Percentiles rank a stretch among this genome's conserved stretches.
These are phyloP conservation scores for Ellobium chinense DNA, from an alignment of 2,888 invertebrate species.

Conservation along the genomic window DNA sequence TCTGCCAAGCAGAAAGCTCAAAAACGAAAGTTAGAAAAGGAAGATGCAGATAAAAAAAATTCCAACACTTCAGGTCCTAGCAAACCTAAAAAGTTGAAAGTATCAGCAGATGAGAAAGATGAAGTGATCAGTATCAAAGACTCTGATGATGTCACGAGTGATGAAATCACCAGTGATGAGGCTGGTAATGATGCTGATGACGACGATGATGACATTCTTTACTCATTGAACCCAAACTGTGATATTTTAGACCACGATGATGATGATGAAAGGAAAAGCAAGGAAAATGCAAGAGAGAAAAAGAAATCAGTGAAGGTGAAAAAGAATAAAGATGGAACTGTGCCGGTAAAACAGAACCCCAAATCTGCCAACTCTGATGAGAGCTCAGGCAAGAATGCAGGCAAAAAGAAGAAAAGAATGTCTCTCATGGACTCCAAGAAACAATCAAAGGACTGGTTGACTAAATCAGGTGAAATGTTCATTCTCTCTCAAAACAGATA, in stretches of 20 bases:
- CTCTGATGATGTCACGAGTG: neutral
- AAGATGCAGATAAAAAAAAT: neutral
- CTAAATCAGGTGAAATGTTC: slow-evolving; percentile 51
- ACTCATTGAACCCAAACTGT: slow-evolving; percentile 55
- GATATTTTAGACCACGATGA: slow-evolving; percentile 23
- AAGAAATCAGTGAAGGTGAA: neutral
- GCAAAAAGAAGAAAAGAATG: slow-evolving; percentile 38
- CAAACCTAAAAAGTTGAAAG: slow-evolving; percentile 16
- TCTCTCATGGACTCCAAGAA: slow-evolving; percentile 50
- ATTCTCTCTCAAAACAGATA: too few species aligned
- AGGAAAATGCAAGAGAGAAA: neutral
- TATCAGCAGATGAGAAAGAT: slow-evolving; percentile 2
- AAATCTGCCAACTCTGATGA: slow-evolving; percentile 21
- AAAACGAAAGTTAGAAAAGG: neutral
- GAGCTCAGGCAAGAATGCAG: slow-evolving; percentile 1
- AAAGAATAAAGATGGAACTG: neutral
- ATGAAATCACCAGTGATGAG: neutral
- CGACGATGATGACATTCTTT: slow-evolving; percentile 61
- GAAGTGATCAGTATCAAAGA: neutral
- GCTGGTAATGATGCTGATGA: slow-evolving; percentile 41
- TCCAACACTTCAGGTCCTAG: neutral
- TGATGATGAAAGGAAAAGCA: slow-evolving; percentile 14
- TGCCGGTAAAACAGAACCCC: too few species aligned
- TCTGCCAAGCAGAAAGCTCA: neutral
- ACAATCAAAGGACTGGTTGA: slow-evolving; percentile 37